These are phyloP conservation scores for Apodemia hepburni DNA, from an alignment of 2,888 invertebrate species.

Conservation along the genomic window DNA sequence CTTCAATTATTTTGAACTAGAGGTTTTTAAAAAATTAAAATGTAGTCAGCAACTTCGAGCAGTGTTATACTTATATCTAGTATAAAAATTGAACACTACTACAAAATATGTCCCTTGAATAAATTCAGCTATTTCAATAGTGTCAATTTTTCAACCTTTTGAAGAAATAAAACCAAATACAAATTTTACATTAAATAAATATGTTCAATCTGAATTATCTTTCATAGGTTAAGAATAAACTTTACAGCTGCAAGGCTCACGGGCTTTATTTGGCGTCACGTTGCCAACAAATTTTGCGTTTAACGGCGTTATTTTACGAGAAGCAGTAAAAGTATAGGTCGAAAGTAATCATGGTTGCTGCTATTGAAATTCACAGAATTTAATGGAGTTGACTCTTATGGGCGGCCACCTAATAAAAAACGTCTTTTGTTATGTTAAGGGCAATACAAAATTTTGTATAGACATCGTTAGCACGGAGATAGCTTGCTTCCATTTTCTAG, in stretches of 20 bases:
- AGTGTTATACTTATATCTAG: no score
- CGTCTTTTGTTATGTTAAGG: slow-evolving; percentile 8
- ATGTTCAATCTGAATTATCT: slow-evolving; percentile 3
- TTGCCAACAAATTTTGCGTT: slow-evolving; percentile 15
- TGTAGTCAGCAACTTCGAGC: no score
- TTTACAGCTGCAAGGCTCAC: slow-evolving; percentile 4
- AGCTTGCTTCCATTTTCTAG: neutral
- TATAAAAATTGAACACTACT: no score
- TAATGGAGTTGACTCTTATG: slow-evolving; percentile 9
- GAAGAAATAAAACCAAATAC: no score
- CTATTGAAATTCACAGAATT: slow-evolving; percentile 7
- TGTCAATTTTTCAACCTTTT: no score
- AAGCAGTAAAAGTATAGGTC: slow-evolving; percentile 11
- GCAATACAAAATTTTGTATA: slow-evolving; percentile 10
- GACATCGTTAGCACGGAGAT: slow-evolving; percentile 8
- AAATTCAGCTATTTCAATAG: no score
- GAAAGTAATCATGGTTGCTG: slow-evolving; percentile 12
- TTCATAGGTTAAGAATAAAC: neutral
- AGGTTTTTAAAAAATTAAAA: no score
- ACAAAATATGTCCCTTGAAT: no score
- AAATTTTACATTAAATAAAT: neutral
- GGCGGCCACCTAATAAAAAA: slow-evolving; percentile 10
- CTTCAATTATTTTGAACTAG: no score
- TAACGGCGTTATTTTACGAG: slow-evolving; percentile 15
- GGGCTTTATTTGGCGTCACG: slow-evolving; percentile 9